Evolutionary conservation across 1,140 invertebrate species (phyloP).

Genomic region (Diachasmimorpha longicaudata): DNA sequence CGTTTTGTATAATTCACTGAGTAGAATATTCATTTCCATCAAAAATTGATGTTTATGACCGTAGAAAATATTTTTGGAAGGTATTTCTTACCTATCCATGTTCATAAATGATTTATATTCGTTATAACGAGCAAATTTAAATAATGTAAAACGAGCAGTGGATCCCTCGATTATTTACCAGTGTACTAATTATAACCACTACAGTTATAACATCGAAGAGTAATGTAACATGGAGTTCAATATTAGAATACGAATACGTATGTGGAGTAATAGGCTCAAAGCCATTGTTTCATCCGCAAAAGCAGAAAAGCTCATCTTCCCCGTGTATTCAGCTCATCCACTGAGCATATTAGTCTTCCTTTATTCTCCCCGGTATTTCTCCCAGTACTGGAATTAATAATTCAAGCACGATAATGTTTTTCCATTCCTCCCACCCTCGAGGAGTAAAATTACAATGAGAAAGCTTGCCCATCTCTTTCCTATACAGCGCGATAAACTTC

Average conservation of each 20-base stretch:
- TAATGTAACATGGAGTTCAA: not conserved
- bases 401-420: slow-evolving; percentile 23
- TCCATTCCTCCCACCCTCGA: slow-evolving; percentile 3
- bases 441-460: not conserved
- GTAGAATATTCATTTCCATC: too few relatives aligned
- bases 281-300: not conserved
- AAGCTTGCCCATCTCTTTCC: not conserved
- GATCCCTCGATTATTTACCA: not conserved
- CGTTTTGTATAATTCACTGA: too few relatives aligned
- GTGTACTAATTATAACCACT: not conserved
- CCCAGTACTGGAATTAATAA: slow-evolving; percentile 13
- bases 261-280: not conserved
- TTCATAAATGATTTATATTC: too few relatives aligned
- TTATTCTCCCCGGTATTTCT: not conserved
- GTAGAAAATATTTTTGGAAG: too few relatives aligned
- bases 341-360: slow-evolving; percentile 3
- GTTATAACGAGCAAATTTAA: too few relatives aligned
- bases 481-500: not conserved
- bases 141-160: not conserved
- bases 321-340: not conserved
- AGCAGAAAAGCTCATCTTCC: not conserved
- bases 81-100: too few relatives aligned
- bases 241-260: not conserved
- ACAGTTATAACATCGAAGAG: too few relatives aligned
- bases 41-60: too few relatives aligned